phyloP scores from a whole-genome alignment of 2,888 invertebrate species.

The Leptinotarsa juncta region DNA sequence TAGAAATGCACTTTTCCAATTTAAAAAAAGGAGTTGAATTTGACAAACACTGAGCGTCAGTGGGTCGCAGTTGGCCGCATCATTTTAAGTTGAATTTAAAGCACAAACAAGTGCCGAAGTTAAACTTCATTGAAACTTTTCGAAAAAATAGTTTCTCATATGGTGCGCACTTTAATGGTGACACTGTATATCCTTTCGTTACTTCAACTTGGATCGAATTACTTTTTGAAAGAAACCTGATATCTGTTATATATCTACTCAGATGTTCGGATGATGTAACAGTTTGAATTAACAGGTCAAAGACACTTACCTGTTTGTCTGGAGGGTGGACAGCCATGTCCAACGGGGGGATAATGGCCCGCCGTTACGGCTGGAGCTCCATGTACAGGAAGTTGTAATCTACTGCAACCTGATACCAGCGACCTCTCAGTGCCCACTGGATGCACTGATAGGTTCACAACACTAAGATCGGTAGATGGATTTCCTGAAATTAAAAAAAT shows the following conservation, averaged over 20 bases:
- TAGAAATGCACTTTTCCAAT: too few relatives aligned
- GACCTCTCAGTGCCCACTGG: conserved; percentile 56
- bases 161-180: too few relatives aligned
- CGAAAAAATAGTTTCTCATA: too few relatives aligned
- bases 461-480: conserved; percentile 53
- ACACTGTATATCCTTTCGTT: too few relatives aligned
- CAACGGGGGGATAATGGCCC: conserved; percentile 54
- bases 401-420: conserved; percentile 58
- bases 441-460: conserved; percentile 71
- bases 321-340: conserved; percentile 42
- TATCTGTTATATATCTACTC: too few relatives aligned
- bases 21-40: too few relatives aligned
- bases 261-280: neutral
- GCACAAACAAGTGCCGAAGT: too few relatives aligned
- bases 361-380: conserved; percentile 45
- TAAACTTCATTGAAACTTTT: too few relatives aligned
- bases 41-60: too few relatives aligned
- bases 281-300: neutral
- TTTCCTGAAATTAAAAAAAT: neutral
- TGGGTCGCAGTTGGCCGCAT: too few relatives aligned
- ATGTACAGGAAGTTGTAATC: conserved; percentile 61
- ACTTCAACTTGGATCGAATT: neutral
- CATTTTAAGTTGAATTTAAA: too few relatives aligned
- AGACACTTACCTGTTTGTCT: conserved; percentile 38
- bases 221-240: neutral